Base-by-base conservation (phyloP, 2,113 vertebrate species). In the Leptosomus discolor region DNA sequence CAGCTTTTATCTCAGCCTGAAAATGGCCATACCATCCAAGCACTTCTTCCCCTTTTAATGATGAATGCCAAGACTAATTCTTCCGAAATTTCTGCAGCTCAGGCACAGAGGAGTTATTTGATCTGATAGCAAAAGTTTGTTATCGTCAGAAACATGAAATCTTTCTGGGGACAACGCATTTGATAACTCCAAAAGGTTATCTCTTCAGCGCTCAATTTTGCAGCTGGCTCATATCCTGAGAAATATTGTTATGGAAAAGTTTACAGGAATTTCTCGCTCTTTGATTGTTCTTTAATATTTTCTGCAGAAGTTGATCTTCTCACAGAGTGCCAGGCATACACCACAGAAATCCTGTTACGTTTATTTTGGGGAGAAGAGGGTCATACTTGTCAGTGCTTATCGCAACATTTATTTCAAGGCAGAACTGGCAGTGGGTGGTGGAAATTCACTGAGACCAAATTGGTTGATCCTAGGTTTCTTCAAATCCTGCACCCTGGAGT, bases 11-110 rank as follows among this genome's bases (percentile, higher is more conserved):
- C 51, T 61, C 56, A 37, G 21, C 60, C 65, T 50, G 7, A 11
- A 17, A n/a, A 26, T 0, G 12, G 1, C 26, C 0, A 0, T 7
- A 27, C 5, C 24, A 50, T 64, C 34, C 50, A 71, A 54, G 37
- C 3, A 2, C 11, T 57, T 84, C 32, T 30, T 60, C 45, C 16
- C 24, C 21, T 67, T 37, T 29, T 4, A 8, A 10, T 19, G 70
- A 75, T 32, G 19, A 77, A 61, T 16, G 11, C 3, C 56, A 56
- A 5, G 12, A 2, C 2, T n/a, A 29, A 60, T n/a, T 53, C 36
- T 6, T 7, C 16, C 43, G 6, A 37, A 9, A 15, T 41, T 73
- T 60, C 51, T 56, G 4, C 29, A 8, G 1, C 14, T 51, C 43
- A 23, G 11, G 21, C 27, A 15, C 22, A 23, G 18, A 27, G 50